Evolutionary conservation across 2,888 invertebrate genomes (phyloP).

Genomic region (Ophion ellenae): DNA sequence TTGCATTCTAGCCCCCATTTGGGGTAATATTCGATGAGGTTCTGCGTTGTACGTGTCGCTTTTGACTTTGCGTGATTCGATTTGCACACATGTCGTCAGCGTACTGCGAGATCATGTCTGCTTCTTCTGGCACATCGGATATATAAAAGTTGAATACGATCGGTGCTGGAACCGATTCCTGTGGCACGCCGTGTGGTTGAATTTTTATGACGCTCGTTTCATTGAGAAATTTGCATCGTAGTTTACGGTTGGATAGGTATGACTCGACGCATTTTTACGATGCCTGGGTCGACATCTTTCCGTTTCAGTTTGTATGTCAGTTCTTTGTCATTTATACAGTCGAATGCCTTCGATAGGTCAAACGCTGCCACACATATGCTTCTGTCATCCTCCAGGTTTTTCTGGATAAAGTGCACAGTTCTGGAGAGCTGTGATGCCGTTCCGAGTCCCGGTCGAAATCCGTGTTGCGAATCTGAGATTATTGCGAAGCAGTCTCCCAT

Average conservation of each 20-base stretch:
- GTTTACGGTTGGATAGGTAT: conserved; percentile 28
- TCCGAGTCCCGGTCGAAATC: conserved; percentile 35
- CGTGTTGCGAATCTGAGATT: conserved; percentile 42
- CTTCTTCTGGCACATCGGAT: conserved; percentile 20
- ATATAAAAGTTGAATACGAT: conserved; percentile 20
- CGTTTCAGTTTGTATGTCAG: conserved; percentile 27
- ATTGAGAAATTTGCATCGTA: conserved; percentile 30
- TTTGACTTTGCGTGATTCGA: background rate
- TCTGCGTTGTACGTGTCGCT: background rate
- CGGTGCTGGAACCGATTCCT: conserved; percentile 16
- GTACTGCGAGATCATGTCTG: conserved; percentile 26
- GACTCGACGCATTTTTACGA: conserved; percentile 17
- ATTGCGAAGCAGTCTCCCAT: conserved; percentile 4
- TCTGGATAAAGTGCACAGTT: conserved; percentile 31
- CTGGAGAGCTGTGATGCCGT: conserved; percentile 32
- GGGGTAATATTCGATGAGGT: conserved; percentile 19
- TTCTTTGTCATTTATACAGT: conserved; percentile 32
- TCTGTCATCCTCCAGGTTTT: conserved; percentile 31
- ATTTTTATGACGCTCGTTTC: conserved; percentile 16
- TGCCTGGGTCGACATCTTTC: conserved; percentile 24
- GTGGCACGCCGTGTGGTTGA: conserved; percentile 21
- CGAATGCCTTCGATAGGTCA: conserved; percentile 36
- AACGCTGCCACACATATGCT: conserved; percentile 19
- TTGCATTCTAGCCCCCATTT: conserved; percentile 9
- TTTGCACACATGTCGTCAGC: conserved; percentile 15